Percentiles rank a stretch among this genome's conserved stretches.
Conservation (phyloP, 2,113 vertebrate genomes). For the Blennius ocellaris region DNA sequence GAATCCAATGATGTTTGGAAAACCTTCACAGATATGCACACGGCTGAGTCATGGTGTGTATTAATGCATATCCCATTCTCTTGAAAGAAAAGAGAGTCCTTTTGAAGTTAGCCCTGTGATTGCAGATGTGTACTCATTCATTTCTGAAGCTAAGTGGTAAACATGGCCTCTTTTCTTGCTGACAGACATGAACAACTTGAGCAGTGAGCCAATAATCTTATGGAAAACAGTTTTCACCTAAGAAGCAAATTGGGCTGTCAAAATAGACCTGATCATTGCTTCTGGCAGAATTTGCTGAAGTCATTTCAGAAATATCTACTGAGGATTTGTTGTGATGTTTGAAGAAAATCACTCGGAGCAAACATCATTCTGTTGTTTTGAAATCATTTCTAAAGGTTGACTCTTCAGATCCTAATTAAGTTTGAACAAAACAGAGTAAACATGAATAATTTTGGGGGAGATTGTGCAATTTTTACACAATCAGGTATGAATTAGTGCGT, state of each 20-base stretch:
- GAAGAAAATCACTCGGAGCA: not conserved
- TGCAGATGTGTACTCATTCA: conserved; percentile 6
- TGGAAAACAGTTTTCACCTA: not conserved
- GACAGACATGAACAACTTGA: not conserved
- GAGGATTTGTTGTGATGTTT: not conserved
- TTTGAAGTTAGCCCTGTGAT: conserved; percentile 12
- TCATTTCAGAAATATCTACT: not conserved
- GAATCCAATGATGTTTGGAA: conserved; percentile 21
- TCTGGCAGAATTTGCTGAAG: conserved; percentile 8
- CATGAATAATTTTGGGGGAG: too few species aligned
- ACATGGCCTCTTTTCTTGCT: too few species aligned
- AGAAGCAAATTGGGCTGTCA: not conserved
- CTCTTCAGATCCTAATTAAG: not conserved
- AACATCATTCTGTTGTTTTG: conserved; percentile 1
- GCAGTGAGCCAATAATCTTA: not conserved
- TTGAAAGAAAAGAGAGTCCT: conserved; percentile 5
- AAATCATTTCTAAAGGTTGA: not conserved
- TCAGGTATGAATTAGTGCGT: too few species aligned
- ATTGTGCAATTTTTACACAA: too few species aligned
- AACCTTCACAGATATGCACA: conserved; percentile 29
- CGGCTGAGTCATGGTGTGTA: not conserved
- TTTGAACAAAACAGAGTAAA: too few species aligned
- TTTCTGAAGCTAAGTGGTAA: too few species aligned
- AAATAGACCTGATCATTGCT: conserved; percentile 1
- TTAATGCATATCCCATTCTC: conserved; percentile 19